These are phyloP conservation scores for Linnaemya vulpina DNA, from an alignment of 2,888 invertebrate genomes.

Conservation along the genomic window DNA sequence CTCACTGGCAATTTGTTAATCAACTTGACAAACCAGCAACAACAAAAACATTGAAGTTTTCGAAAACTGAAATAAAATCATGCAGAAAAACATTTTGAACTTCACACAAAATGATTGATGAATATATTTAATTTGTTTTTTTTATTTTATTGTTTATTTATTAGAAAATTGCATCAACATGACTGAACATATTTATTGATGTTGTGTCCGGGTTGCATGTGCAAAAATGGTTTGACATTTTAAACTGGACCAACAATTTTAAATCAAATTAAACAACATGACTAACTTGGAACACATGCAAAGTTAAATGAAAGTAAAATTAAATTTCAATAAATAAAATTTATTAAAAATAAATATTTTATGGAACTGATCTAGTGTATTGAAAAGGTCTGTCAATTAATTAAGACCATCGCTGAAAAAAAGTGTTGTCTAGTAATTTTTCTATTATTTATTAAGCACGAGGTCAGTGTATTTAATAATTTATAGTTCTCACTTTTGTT, in stretches of 20 bases:
- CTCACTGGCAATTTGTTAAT: slow-evolving; percentile 20
- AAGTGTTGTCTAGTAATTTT: too few species aligned
- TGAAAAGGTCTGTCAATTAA: too few species aligned
- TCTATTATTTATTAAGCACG: too few species aligned
- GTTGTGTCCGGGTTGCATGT: background rate
- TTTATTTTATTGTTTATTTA: slow-evolving; percentile 2
- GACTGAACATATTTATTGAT: slow-evolving; percentile 1
- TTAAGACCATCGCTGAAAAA: too few species aligned
- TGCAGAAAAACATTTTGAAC: background rate
- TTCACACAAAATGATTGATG: slow-evolving; percentile 63
- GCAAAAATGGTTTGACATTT: slow-evolving; percentile 5
- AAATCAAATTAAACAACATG: background rate
- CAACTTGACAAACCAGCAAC: slow-evolving; percentile 8
- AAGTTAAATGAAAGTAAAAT: background rate
- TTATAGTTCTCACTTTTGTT: too few species aligned
- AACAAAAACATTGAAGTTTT: slow-evolving; percentile 6
- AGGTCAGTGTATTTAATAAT: too few species aligned
- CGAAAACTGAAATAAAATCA: background rate
- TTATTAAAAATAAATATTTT: too few species aligned
- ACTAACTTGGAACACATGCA: background rate
- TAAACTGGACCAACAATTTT: background rate
- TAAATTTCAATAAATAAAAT: too few species aligned
- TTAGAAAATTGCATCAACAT: slow-evolving; percentile 33
- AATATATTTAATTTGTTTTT: slow-evolving; percentile 12
- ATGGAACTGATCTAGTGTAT: too few species aligned